These are phyloP conservation scores for Drosophila teissieri DNA, from an alignment of 1,140 invertebrate genomes.

Conservation along the genomic window DNA sequence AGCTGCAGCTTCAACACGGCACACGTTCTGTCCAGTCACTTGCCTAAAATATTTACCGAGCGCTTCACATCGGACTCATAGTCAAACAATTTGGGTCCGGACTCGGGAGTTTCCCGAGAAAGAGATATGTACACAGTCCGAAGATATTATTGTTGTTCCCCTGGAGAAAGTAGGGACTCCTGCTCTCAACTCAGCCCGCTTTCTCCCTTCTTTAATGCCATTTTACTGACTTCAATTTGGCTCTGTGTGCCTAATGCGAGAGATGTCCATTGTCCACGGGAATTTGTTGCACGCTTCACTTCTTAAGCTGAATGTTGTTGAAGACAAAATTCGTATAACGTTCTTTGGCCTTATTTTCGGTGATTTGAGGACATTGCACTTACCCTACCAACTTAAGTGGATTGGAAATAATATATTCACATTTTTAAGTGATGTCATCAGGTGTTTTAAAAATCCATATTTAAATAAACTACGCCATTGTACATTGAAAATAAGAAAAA, in stretches of 20 bases:
- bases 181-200: neutral
- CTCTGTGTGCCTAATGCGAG: conserved; percentile 49
- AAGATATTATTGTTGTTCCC: conserved; percentile 40
- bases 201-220: conserved; percentile 27
- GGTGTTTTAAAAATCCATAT: neutral
- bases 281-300: conserved; percentile 65
- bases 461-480: neutral
- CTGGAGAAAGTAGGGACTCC: conserved; percentile 2
- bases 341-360: conserved; percentile 38
- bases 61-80: conserved; percentile 73
- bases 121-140: conserved; percentile 42
- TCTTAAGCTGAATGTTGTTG: conserved; percentile 51
- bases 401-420: neutral
- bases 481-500: neutral
- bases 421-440: no score
- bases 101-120: conserved; percentile 18
- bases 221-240: conserved; percentile 46
- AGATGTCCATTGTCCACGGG: conserved; percentile 27
- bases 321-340: conserved; percentile 61
- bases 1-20: conserved; percentile 22
- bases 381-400: neutral
- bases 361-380: conserved; percentile 6
- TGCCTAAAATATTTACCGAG: conserved; percentile 75
- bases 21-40: conserved; percentile 48
- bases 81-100: conserved; percentile 68